Evolutionary conservation across 2,888 invertebrate species (phyloP).

Genomic region (Caenorhabditis doughertyi): DNA sequence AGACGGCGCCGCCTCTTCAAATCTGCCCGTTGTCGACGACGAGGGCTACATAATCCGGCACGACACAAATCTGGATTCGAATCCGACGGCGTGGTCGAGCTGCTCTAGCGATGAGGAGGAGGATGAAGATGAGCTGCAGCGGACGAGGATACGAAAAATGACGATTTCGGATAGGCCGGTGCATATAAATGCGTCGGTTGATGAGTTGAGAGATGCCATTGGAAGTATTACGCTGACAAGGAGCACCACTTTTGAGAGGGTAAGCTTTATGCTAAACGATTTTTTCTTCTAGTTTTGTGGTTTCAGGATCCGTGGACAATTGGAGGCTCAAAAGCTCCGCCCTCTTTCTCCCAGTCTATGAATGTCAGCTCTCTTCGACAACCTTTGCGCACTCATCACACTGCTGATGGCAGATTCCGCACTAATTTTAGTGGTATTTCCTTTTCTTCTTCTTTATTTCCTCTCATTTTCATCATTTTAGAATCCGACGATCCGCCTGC

Average conservation of each 20-base stretch:
- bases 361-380: constrained; percentile 67
- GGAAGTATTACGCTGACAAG: constrained; percentile 77
- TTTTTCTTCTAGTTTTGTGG: not conserved
- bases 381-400: constrained; percentile 78
- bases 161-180: constrained; percentile 68
- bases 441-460: not conserved
- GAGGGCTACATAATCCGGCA: constrained; percentile 76
- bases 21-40: constrained; percentile 67
- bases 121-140: constrained; percentile 72
- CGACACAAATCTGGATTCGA: constrained; percentile 56
- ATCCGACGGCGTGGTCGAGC: constrained; percentile 73
- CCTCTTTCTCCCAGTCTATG: constrained; percentile 79
- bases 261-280: not conserved
- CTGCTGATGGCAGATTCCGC: constrained; percentile 79
- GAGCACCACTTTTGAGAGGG: constrained; percentile 79
- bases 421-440: constrained; percentile 69
- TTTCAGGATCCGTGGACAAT: constrained; percentile 77
- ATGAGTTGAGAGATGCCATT: constrained; percentile 80
- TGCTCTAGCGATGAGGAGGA: constrained; percentile 73
- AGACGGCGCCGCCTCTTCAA: constrained; percentile 43
- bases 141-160: constrained; percentile 71
- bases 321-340: constrained; percentile 54
- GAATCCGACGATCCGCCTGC: constrained; percentile 68
- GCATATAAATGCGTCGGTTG: constrained; percentile 72
- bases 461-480: not conserved